Evolutionary conservation across 2,888 invertebrate species (phyloP).

Genomic region (Miltochrista miniata): DNA sequence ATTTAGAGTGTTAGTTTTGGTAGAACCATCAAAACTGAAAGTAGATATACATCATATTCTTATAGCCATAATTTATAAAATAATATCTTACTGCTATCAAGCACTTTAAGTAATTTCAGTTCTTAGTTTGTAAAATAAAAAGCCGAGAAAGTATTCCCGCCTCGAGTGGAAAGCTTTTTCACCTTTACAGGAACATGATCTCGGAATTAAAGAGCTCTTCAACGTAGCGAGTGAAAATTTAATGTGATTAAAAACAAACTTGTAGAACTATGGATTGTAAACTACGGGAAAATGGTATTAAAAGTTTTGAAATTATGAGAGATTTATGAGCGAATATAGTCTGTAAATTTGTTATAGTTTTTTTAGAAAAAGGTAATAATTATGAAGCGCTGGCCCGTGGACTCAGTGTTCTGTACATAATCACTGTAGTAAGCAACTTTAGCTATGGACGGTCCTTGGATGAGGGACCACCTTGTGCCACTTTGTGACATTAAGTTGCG

Average conservation of each 20-base stretch:
- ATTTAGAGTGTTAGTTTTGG: no score
- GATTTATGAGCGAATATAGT: not conserved
- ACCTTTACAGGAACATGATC: slow-evolving; percentile 11
- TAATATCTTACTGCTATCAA: not conserved
- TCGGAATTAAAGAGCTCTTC: slow-evolving; percentile 12
- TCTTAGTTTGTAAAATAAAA: not conserved
- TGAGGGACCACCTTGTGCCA: no score
- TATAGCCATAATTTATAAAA: no score
- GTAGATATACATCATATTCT: no score
- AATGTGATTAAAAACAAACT: slow-evolving; percentile 50
- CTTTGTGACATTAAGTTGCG: no score
- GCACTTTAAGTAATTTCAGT: not conserved
- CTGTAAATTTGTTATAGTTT: no score
- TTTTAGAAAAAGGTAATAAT: no score
- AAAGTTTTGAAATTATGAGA: not conserved
- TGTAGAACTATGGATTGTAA: slow-evolving; percentile 13
- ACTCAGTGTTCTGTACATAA: no score
- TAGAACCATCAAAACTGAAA: no score
- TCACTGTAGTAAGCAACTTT: no score
- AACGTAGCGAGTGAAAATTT: slow-evolving; percentile 37
- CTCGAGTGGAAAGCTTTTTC: slow-evolving; percentile 10
- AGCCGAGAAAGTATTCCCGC: slow-evolving; percentile 1
- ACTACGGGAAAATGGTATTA: slow-evolving; percentile 10
- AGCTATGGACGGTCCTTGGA: no score
- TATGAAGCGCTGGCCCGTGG: no score